Evolutionary conservation across 2,888 invertebrate species (phyloP).

Genomic region (Pharmacophagus antenor): DNA sequence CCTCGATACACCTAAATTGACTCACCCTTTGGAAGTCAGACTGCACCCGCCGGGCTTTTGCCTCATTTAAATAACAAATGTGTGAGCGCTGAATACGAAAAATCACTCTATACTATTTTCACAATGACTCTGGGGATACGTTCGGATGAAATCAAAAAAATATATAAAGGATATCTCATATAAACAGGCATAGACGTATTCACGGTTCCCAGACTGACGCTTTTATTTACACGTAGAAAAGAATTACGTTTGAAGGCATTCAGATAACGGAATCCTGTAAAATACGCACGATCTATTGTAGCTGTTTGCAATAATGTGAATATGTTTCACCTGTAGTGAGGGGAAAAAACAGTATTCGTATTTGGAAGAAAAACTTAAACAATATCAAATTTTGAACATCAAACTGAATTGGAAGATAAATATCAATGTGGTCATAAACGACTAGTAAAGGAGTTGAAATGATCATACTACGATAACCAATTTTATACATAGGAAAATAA

Average conservation of each 20-base stretch:
- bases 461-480: neutral
- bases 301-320: neutral
- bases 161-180: slow-evolving; percentile 11
- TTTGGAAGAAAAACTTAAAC: neutral
- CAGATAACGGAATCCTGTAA: neutral
- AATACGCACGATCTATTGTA: neutral
- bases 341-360: neutral
- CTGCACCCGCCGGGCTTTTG: slow-evolving; percentile 43
- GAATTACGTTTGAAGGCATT: slow-evolving; percentile 6
- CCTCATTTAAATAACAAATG: slow-evolving; percentile 63
- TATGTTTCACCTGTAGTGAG: neutral
- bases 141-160: slow-evolving; percentile 12
- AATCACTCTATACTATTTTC: slow-evolving; percentile 36
- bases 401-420: no score
- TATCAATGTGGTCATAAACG: neutral
- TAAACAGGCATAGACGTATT: neutral
- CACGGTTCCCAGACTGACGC: neutral
- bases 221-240: slow-evolving; percentile 1
- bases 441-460: neutral
- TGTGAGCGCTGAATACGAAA: slow-evolving; percentile 45
- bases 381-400: no score
- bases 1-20: slow-evolving; percentile 3
- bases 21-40: slow-evolving; percentile 15
- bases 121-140: slow-evolving; percentile 13
- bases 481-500: neutral